phyloP scores from a whole-genome alignment of 1,140 invertebrate species.

The Drosophila eugracilis region DNA sequence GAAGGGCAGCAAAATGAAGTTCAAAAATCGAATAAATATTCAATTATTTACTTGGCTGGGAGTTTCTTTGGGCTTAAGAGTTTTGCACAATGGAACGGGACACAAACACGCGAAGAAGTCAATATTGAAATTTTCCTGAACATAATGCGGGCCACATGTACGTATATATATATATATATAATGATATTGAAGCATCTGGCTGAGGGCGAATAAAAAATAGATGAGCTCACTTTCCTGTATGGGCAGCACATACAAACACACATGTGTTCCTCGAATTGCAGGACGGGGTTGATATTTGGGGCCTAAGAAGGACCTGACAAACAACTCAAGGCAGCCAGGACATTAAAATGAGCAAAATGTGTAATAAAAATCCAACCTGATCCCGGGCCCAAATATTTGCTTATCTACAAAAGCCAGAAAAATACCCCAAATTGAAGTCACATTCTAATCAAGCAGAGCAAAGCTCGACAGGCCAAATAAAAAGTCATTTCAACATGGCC shows the following conservation, averaged over 20 bases:
- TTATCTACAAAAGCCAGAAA: constrained; percentile 39
- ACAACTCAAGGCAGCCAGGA: constrained; percentile 53
- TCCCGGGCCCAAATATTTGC: constrained; percentile 37
- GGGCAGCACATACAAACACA: constrained; percentile 3
- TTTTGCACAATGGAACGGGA: constrained; percentile 22
- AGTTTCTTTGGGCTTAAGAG: constrained; percentile 18
- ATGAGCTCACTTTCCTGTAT: constrained; percentile 58
- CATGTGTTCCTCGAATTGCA: constrained; percentile 14
- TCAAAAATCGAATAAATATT: constrained; percentile 70
- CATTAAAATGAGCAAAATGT: constrained; percentile 76
- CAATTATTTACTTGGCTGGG: constrained; percentile 57
- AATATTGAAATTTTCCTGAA: constrained; percentile 41
- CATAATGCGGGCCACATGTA: constrained; percentile 40
- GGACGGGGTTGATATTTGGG: constrained; percentile 3
- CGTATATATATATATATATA: constrained; percentile 23
- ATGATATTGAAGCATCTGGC: constrained; percentile 56
- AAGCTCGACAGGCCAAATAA: background rate
- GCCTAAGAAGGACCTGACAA: constrained; percentile 31
- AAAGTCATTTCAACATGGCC: background rate
- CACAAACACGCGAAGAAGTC: constrained; percentile 14
- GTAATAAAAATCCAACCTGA: constrained; percentile 64
- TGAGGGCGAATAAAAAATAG: constrained; percentile 69
- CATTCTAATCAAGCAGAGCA: constrained; percentile 42
- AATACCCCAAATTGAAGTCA: constrained; percentile 40
- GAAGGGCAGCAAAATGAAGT: constrained; percentile 43